phyloP scores from a whole-genome alignment of 1,140 invertebrate species.

The Tribolium castaneum region DNA sequence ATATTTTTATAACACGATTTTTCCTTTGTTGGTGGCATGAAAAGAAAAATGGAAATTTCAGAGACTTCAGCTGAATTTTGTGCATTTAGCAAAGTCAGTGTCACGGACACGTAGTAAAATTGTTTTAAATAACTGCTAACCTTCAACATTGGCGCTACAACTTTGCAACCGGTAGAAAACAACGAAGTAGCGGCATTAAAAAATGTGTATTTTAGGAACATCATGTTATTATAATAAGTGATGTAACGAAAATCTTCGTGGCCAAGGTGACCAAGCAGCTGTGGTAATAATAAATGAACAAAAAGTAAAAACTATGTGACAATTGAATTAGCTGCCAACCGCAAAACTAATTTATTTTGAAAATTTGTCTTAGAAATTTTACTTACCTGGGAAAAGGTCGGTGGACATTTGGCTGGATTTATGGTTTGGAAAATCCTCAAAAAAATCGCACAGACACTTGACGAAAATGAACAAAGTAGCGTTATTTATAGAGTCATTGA shows the following conservation, averaged over 20 bases:
- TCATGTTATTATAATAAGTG: neutral
- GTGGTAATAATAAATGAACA: neutral
- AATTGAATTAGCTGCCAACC: neutral
- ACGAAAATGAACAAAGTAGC: slow-evolving; percentile 29
- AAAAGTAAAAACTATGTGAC: neutral
- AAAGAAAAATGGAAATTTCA: slow-evolving; percentile 10
- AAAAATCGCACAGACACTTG: slow-evolving; percentile 20
- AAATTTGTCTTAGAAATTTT: neutral
- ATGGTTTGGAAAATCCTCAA: neutral
- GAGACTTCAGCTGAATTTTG: neutral
- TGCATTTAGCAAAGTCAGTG: neutral
- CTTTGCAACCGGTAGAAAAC: neutral
- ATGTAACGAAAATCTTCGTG: neutral
- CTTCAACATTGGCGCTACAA: neutral
- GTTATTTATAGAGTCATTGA: slow-evolving; percentile 34
- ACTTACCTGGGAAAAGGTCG: slow-evolving; percentile 1
- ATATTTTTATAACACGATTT: slow-evolving; percentile 22
- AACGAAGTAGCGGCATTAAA: neutral
- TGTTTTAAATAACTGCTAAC: slow-evolving; percentile 1
- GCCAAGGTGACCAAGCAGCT: neutral
- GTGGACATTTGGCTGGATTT: neutral
- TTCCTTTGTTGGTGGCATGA: slow-evolving; percentile 5
- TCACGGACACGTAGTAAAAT: slow-evolving; percentile 8
- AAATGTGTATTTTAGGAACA: no score
- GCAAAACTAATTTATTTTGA: neutral